Conservation (phyloP, 2,113 vertebrate species). For the Drymodes brunneopygia region DNA sequence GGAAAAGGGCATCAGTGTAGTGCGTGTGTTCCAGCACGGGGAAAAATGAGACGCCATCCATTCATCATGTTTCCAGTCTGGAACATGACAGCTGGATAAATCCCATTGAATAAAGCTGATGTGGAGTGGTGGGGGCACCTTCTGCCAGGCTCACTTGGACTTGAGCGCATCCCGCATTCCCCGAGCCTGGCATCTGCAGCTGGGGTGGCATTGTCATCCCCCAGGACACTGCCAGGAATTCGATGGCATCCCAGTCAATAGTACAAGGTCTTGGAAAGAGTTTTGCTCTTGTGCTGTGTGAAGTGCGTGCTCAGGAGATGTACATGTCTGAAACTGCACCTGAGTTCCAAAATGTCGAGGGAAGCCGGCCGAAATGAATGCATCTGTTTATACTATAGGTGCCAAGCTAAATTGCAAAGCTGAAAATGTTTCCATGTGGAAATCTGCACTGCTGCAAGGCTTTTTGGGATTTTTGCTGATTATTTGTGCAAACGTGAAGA, state of each 20-base stretch:
- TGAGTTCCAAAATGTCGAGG: neutral
- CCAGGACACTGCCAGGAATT: accelerated
- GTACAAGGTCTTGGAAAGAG: neutral
- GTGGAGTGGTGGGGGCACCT: neutral
- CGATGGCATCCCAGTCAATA: accelerated
- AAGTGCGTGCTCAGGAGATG: neutral
- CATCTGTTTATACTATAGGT: neutral
- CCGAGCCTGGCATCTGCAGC: neutral
- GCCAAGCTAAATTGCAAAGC: neutral
- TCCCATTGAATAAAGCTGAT: neutral
- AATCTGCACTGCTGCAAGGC: neutral
- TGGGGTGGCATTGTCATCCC: neutral
- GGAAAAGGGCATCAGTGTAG: neutral
- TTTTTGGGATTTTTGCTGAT: neutral
- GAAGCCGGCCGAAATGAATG: neutral
- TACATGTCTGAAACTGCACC: accelerated
- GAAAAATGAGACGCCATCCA: neutral
- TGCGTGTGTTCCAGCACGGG: neutral
- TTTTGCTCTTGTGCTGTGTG: neutral
- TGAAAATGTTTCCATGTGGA: neutral
- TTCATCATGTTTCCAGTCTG: neutral
- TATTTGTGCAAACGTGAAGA: neutral
- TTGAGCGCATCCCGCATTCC: neutral
- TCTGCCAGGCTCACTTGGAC: neutral
- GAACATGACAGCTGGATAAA: constrained; percentile 31